Conservation (phyloP, 2,797 vertebrate genomes). For the Arctocebus calabarensis region DNA sequence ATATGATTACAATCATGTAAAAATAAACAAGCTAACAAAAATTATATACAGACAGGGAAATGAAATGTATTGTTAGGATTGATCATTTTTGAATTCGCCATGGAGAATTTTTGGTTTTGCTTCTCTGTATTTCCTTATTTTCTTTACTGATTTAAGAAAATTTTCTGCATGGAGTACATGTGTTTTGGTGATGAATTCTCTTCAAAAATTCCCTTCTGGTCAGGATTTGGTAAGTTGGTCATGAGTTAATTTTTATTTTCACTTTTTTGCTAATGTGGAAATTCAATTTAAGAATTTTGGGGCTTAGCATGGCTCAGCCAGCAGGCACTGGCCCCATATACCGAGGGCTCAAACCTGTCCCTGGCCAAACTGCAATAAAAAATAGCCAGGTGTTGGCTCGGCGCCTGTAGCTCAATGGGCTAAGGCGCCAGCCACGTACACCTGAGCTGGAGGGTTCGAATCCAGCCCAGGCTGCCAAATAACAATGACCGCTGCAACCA, state of each 20-base stretch:
- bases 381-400: no score
- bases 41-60: not conserved
- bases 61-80: not conserved
- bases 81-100: not conserved
- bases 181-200: not conserved
- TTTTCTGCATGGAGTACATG: not conserved
- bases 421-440: no score
- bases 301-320: no score
- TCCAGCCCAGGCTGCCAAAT: no score
- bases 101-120: conserved; percentile 18
- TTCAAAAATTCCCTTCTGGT: not conserved
- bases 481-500: no score
- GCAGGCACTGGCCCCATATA: no score
- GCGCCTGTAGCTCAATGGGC: no score
- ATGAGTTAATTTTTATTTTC: not conserved
- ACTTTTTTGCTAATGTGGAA: conserved; percentile 49
- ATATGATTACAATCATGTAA: not conserved
- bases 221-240: not conserved
- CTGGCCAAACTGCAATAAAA: no score
- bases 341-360: no score
- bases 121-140: conserved; percentile 1
- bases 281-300: not conserved
- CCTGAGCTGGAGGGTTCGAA: no score
- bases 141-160: conserved; percentile 40
- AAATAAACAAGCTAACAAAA: conserved; percentile 34